Evolutionary conservation across 1,140 invertebrate genomes (phyloP).

Genomic region (Homarus americanus): DNA sequence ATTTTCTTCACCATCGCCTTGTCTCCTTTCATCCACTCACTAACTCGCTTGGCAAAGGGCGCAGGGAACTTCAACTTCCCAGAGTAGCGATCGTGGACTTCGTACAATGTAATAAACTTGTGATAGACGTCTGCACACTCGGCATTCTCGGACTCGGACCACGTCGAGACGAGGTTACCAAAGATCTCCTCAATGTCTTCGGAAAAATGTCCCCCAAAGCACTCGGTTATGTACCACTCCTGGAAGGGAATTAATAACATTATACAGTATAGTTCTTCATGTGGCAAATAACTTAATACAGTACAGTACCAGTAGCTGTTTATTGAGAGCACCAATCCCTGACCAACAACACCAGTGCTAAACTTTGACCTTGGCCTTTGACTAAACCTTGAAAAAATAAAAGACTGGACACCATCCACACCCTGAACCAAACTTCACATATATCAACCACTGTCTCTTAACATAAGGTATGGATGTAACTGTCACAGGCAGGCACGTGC

Average conservation of each 20-base stretch:
- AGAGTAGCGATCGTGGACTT: conserved; percentile 9
- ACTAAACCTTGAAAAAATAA: no score
- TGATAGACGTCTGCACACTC: conserved; percentile 28
- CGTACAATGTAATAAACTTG: conserved; percentile 1
- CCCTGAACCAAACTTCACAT: no score
- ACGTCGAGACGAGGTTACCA: conserved; percentile 20
- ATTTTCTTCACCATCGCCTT: not conserved
- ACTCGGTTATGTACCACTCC: conserved; percentile 53
- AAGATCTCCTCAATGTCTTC: conserved; percentile 53
- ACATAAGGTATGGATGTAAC: no score
- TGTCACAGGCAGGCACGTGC: no score
- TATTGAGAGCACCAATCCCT: no score
- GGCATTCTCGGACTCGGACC: conserved; percentile 39
- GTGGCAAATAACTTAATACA: no score
- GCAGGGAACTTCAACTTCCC: not conserved
- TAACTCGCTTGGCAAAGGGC: conserved; percentile 7
- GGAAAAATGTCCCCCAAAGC: conserved; percentile 34
- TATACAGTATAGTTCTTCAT: no score
- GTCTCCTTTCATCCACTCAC: conserved; percentile 11
- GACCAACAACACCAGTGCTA: no score
- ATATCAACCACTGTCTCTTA: no score
- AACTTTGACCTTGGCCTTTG: no score
- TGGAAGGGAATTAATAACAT: conserved; percentile 1
- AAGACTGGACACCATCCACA: no score
- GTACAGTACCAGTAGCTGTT: no score